Conservation (phyloP, 1,140 invertebrate genomes). For the Zaprionus ornatus region DNA sequence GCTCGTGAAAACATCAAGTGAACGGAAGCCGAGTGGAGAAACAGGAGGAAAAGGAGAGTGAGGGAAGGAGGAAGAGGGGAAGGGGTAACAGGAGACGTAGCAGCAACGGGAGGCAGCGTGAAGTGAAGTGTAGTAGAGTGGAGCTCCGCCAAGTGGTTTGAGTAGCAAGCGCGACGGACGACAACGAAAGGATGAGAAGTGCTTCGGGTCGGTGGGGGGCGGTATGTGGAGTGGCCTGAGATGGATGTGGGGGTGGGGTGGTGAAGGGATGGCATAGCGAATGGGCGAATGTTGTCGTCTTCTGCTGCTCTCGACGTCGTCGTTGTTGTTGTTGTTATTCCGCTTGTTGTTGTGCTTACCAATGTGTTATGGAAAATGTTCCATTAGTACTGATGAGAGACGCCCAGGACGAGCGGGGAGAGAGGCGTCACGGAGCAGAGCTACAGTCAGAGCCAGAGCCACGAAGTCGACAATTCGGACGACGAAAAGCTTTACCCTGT, state of each 20-base stretch:
- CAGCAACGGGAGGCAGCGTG: conserved; percentile 18
- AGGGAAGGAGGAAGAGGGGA: background rate
- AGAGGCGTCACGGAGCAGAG: background rate
- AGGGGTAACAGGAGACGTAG: background rate
- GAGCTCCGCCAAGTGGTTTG: conserved; percentile 51
- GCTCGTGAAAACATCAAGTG: conserved; percentile 78
- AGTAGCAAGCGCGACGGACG: conserved; percentile 50
- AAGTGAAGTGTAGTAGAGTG: conserved; percentile 35
- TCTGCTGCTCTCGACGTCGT: conserved; percentile 17
- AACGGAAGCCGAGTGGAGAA: conserved; percentile 61
- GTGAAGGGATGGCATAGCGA: background rate
- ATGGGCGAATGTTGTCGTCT: conserved; percentile 19
- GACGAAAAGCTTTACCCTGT: conserved; percentile 20
- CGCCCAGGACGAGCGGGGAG: conserved; percentile 31
- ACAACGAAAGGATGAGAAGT: conserved; percentile 16
- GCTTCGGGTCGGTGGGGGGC: background rate
- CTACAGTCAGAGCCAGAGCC: conserved; percentile 9
- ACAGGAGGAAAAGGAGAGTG: background rate
- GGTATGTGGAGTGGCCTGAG: background rate
- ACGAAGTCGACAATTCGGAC: conserved; percentile 35
- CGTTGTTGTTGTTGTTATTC: conserved; percentile 5
- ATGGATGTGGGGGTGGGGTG: background rate
- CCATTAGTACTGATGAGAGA: conserved; percentile 80
- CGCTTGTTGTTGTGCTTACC: conserved; percentile 44
- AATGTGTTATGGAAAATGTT: conserved; percentile 76